Conservation (phyloP, 2,888 invertebrate species). For the Lasioglossum villosulum region DNA sequence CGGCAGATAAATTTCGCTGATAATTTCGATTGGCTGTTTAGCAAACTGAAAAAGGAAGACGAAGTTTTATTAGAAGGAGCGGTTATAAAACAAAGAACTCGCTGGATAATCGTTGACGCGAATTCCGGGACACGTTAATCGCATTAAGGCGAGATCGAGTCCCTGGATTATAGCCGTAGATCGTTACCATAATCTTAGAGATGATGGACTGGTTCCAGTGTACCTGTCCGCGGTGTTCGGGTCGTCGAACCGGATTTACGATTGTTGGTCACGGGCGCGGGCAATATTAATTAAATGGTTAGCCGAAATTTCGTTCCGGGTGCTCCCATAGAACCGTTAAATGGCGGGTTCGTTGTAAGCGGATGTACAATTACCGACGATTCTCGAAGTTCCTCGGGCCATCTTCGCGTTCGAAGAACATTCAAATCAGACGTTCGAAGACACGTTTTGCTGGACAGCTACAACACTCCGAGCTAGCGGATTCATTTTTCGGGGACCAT, state of each 20-base stretch:
- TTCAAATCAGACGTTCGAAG: not conserved
- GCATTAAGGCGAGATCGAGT: conserved; percentile 8
- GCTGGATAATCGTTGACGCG: not conserved
- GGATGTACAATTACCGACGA: conserved; percentile 46
- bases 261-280: conserved; percentile 10
- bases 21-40: not conserved
- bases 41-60: not conserved
- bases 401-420: not conserved
- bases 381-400: not conserved
- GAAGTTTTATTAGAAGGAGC: not conserved
- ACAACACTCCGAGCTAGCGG: not conserved
- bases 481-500: not conserved
- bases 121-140: conserved; percentile 7
- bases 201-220: conserved; percentile 5
- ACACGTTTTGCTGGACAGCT: not conserved
- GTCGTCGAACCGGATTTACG: conserved; percentile 35
- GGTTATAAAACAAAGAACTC: not conserved
- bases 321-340: conserved; percentile 41
- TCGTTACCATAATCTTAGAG: not conserved
- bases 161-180: not conserved
- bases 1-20: not conserved
- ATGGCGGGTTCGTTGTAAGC: conserved; percentile 28
- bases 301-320: conserved; percentile 37
- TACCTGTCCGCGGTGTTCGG: conserved; percentile 10
- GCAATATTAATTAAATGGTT: conserved; percentile 51